Conservation (phyloP, 2,888 invertebrate genomes). For the Caenorhabditis sp. region DNA sequence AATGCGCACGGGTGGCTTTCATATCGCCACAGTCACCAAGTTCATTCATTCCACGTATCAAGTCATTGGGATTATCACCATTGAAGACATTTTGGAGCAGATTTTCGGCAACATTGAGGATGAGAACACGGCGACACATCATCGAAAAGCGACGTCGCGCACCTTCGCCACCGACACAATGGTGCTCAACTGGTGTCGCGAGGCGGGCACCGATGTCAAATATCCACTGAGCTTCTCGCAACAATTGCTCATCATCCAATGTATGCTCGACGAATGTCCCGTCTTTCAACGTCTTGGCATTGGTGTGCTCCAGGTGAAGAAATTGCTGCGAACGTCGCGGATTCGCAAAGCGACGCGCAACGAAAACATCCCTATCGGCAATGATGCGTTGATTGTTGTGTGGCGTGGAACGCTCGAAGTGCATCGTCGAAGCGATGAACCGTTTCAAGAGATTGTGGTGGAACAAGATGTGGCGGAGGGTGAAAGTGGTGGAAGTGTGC, state of each 20-base stretch:
- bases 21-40: slow-evolving; percentile 30
- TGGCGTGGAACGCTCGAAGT: slow-evolving; percentile 1
- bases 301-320: slow-evolving; percentile 10
- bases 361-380: background rate
- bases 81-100: slow-evolving; percentile 38
- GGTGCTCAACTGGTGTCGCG: slow-evolving; percentile 37
- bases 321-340: slow-evolving; percentile 11
- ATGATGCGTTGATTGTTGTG: slow-evolving; percentile 1
- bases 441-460: background rate
- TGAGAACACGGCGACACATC: slow-evolving; percentile 8
- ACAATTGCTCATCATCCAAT: slow-evolving; percentile 21
- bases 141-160: background rate
- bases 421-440: background rate
- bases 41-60: slow-evolving; percentile 12
- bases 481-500: background rate
- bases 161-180: slow-evolving; percentile 8
- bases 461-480: background rate
- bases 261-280: slow-evolving; percentile 23
- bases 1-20: slow-evolving; percentile 35
- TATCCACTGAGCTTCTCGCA: slow-evolving; percentile 28
- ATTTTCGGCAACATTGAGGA: slow-evolving; percentile 38
- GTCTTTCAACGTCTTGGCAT: slow-evolving; percentile 16
- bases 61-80: slow-evolving; percentile 34
- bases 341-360: background rate
- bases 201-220: slow-evolving; percentile 25